phyloP scores from a whole-genome alignment of 1,140 invertebrate species.

The Drosophila pandora region DNA sequence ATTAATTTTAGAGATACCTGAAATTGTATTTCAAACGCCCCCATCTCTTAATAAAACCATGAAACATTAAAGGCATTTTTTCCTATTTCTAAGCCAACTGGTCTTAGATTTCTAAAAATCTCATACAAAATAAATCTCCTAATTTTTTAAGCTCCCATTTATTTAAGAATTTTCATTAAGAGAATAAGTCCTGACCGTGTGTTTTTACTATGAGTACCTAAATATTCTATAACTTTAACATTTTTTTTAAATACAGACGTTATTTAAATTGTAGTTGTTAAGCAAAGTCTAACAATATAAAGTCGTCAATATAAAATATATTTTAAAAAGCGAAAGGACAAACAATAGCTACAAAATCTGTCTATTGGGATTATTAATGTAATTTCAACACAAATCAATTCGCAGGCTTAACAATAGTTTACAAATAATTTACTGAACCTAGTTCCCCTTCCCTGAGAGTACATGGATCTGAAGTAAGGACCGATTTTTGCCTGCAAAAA shows the following conservation, averaged over 20 bases:
- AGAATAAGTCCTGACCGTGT: too few relatives aligned
- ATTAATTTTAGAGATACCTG: neutral
- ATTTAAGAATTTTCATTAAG: too few relatives aligned
- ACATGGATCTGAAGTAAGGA: constrained; percentile 7
- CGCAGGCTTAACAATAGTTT: constrained; percentile 39
- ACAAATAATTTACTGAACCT: constrained; percentile 10
- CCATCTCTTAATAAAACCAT: too few relatives aligned
- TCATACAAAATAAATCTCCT: too few relatives aligned
- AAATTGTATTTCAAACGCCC: neutral
- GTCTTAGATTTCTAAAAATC: too few relatives aligned
- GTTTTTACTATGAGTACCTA: too few relatives aligned
- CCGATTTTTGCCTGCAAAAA: constrained; percentile 13
- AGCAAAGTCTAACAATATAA: constrained; percentile 2
- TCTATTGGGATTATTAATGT: constrained; percentile 71
- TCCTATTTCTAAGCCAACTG: too few relatives aligned
- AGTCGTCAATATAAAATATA: constrained; percentile 25
- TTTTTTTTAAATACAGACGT: too few relatives aligned
- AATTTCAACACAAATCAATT: constrained; percentile 70
- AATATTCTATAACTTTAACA: too few relatives aligned
- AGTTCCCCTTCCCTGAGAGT: constrained; percentile 15
- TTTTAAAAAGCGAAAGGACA: constrained; percentile 30
- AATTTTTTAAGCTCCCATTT: too few relatives aligned
- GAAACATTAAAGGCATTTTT: too few relatives aligned
- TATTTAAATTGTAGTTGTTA: neutral
- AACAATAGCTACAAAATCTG: constrained; percentile 46